Evolutionary conservation across 2,797 vertebrate genomes (phyloP), one percentile per base, ranked within the genome.

Genomic region (Enteromius treurensis): DNA sequence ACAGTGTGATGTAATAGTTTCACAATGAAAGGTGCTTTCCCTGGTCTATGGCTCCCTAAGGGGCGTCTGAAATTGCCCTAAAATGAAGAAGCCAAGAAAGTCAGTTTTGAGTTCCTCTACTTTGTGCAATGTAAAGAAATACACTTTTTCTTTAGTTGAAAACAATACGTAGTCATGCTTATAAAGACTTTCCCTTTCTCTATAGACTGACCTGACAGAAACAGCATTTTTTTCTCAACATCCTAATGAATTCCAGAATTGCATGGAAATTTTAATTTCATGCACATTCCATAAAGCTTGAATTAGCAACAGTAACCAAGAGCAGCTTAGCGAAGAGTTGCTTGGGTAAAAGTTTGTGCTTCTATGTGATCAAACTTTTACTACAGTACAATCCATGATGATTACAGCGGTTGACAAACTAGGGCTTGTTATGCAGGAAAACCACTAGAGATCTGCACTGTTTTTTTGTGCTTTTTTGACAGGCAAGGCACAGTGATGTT

Each of bases 1-100:
- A 74, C 70, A 65, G 34, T 49, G 21, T 81, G 80, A 75, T 82
- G 70, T 53, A 82, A 82, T 53, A 75, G 60, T 82, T 75, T 82
- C 80, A 75, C 60, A 65, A 65, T 51, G 10, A 40, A 65, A 75
- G 71, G 47, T 76, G 80, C n/a, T 67, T 42, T 55, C n/a, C 45
- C 58, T 81, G 29, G 40, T 75, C 69, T n/a, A 49, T 32, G 10
- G 5, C 10, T 78, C 73, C 34, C 51, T 40, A 9, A 77, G 29
- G 77, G 47, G 13, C 5, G 13, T 53, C 14, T 68, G 29, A 53
- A 67, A 37, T 81, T 29, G 67, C 13, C 29, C 3, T 51, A 67
- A 82, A 82, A 75, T 75, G 32, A 75, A 47, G 42, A 74, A 75
- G 80, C 8, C 1, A 9, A 81, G 26, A 73, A 64, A 64, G 15